These are phyloP conservation scores for Formica aserva DNA, from an alignment of 2,888 invertebrate species.

Conservation along the genomic window DNA sequence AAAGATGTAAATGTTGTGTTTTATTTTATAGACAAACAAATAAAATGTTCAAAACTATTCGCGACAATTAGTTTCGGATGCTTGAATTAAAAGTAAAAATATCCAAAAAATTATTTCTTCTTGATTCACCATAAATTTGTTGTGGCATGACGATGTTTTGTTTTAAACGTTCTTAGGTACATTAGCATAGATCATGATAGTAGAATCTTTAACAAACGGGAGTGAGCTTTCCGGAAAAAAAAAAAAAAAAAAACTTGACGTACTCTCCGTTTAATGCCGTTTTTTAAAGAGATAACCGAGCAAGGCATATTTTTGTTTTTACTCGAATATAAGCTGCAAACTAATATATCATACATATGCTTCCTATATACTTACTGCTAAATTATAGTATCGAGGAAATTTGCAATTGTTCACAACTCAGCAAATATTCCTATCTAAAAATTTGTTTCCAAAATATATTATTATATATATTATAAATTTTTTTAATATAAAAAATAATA, in stretches of 20 bases:
- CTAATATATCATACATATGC: conserved; percentile 6
- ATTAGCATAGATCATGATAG: conserved; percentile 54
- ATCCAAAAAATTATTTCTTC: neutral
- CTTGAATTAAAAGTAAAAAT: conserved; percentile 23
- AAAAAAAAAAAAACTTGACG: conserved; percentile 77
- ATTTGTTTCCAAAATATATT: conserved; percentile 21
- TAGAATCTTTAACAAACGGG: conserved; percentile 77
- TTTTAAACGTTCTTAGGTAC: conserved; percentile 27
- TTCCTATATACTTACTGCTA: conserved; percentile 56
- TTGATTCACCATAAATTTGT: conserved; percentile 26
- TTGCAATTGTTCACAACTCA: neutral
- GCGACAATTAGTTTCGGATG: neutral
- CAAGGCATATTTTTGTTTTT: conserved; percentile 35
- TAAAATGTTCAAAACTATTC: conserved; percentile 9
- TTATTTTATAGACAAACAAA: conserved; percentile 4
- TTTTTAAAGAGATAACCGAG: conserved; percentile 44
- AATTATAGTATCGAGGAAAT: conserved; percentile 32
- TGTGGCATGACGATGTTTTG: conserved; percentile 11
- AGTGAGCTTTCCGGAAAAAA: conserved; percentile 80
- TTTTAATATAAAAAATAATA: conserved; percentile 5
- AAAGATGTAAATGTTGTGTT: neutral
- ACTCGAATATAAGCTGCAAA: conserved; percentile 20
- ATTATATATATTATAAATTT: neutral
- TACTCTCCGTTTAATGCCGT: conserved; percentile 83
- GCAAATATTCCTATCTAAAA: conserved; percentile 27